A percentile compares a stretch with the other conserved stretches of the same genome.
phyloP scores from a whole-genome alignment of 2,797 vertebrate genomes.

The Merluccius polli region DNA sequence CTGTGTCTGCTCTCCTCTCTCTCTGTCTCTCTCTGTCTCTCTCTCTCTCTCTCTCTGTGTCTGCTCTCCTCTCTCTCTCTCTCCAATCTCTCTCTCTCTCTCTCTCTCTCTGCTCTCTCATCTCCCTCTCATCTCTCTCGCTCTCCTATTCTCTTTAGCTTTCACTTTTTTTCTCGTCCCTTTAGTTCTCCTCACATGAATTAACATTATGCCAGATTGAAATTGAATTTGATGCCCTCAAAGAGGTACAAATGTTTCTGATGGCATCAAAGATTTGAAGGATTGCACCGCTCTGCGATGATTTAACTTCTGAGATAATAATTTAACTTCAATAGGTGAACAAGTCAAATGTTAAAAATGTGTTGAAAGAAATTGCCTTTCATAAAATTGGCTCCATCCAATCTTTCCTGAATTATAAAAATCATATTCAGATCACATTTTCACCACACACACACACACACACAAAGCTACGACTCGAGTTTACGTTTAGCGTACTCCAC shows the following conservation, averaged over 20 bases:
- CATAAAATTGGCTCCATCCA: background rate
- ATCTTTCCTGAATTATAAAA: background rate
- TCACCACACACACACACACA: too few species aligned
- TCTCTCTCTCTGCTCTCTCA: too few species aligned
- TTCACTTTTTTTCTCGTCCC: background rate
- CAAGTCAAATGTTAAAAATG: background rate
- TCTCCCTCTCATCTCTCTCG: conserved; percentile 13
- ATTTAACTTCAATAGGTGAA: background rate
- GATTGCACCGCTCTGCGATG: background rate
- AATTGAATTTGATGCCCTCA: background rate
- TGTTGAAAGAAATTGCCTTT: background rate
- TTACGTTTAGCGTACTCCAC: too few species aligned
- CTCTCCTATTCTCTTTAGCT: background rate
- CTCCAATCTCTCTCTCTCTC: too few species aligned
- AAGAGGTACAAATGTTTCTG: background rate
- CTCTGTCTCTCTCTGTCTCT: conserved; percentile 10
- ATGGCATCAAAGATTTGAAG: background rate
- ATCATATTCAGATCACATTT: background rate
- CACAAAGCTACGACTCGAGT: too few species aligned
- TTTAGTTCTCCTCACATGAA: conserved; percentile 2
- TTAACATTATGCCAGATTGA: background rate
- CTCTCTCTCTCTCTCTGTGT: too few species aligned
- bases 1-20: conserved; percentile 16
- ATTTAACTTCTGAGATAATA: too few species aligned
- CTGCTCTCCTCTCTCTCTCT: conserved; percentile 25